Conservation (phyloP, 2,888 invertebrate genomes). For the Meliscaeva auricollis region DNA sequence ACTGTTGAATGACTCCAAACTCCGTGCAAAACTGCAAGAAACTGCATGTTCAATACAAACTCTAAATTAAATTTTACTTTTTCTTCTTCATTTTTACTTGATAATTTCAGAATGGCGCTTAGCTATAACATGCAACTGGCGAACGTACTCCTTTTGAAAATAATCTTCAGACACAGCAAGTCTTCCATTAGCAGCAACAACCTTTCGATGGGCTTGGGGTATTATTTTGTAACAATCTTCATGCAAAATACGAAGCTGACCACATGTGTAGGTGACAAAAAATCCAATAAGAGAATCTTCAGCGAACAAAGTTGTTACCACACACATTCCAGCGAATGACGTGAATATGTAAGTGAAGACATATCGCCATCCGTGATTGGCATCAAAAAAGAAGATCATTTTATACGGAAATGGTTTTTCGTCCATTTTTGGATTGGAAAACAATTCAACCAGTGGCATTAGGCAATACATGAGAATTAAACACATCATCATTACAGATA, state of each 20-base stretch:
- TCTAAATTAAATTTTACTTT: not conserved
- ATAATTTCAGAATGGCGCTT: conserved; percentile 80
- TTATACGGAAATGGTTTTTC: conserved; percentile 83
- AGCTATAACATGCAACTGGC: conserved; percentile 78
- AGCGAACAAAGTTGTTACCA: conserved; percentile 83
- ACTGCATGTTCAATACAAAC: not conserved
- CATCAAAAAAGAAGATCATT: conserved; percentile 83
- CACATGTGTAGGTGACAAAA: conserved; percentile 82
- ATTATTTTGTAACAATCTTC: conserved; percentile 79
- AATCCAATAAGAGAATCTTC: conserved; percentile 83
- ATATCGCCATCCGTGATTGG: conserved; percentile 80
- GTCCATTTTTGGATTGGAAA: conserved; percentile 52
- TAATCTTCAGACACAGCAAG: conserved; percentile 30
- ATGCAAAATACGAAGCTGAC: conserved; percentile 82
- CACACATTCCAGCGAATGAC: conserved; percentile 82
- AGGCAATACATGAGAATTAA: conserved; percentile 82
- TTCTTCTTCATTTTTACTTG: conserved; percentile 77
- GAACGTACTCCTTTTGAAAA: conserved; percentile 75
- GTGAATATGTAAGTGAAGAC: conserved; percentile 82
- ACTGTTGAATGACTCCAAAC: conserved; percentile 82
- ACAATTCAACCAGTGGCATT: conserved; percentile 81
- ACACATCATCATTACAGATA: conserved; percentile 81
- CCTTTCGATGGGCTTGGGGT: conserved; percentile 71
- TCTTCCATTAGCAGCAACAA: conserved; percentile 52
- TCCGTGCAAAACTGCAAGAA: conserved; percentile 79